Base-by-base conservation (phyloP, 1,140 invertebrate genomes). In the Heliothis virescens region DNA sequence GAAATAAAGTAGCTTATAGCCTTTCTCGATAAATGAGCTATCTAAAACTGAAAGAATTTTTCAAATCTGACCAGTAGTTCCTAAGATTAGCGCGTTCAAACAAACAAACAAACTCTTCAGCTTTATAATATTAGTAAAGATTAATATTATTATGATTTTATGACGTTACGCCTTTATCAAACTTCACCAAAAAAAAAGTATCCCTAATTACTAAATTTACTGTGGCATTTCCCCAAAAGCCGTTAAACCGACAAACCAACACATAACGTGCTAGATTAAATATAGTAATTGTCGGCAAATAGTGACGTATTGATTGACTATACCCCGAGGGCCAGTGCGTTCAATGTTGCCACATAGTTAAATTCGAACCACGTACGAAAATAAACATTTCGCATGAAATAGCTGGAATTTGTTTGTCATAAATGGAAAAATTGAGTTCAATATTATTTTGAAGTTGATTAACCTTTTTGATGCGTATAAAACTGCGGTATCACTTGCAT, bases 281-380 rank as follows among this genome's bases (percentile, higher is more conserved):
- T 67, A 67, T 67, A 41, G 63, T 67, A 67, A 67, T 67, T 67
- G 41, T 41, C 47, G 15, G 63, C 63, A 67, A 67, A 67, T 67
- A 67, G 63, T 67, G 41, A 48, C 48, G 18, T 41, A 48, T 67
- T 67, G 63, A 67, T 67, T 18, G 63, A 41, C 16, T 16, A 12
- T 67, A 41, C 63, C 63, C 63, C 18, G 12, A 48, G 63, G 63
- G 18, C 63, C 13, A 3, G 7, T 10, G 41, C 63, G 16, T 48
- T 67, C 63, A 10, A 67, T 67, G 63, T 67, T 48, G 18, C 41
- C 16, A 9, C 34, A 12, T 29, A 67, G 63, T 67, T 67, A 67
- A 67, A 65, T 47, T 11, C 16, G 18, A 48, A 7, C 21, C 15
- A 16, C 16, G 41, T 41, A 48, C 16, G 55, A 57, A 48, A 67